A percentile compares a stretch with the other conserved stretches of the same genome.
These are phyloP conservation scores for Pilophorus perplexus DNA, from an alignment of 2,888 invertebrate species.

Conservation along the genomic window DNA sequence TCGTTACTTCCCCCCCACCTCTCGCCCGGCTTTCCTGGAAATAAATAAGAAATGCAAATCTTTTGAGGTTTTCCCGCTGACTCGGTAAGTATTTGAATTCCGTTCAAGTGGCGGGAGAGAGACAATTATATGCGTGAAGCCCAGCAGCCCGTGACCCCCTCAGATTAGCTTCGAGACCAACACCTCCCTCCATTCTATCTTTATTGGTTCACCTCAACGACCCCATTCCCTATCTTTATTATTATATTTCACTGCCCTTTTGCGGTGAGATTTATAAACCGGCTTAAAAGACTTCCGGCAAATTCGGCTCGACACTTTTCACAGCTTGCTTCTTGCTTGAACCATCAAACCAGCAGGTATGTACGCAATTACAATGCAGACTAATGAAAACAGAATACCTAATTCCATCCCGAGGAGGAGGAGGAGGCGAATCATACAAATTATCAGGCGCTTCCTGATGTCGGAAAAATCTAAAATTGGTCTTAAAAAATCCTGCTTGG, in stretches of 20 bases:
- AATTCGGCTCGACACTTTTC: too few relatives aligned
- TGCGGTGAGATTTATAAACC: background rate
- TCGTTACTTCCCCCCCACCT: background rate
- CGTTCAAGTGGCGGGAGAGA: conserved; percentile 19
- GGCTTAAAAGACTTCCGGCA: too few relatives aligned
- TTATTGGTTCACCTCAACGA: conserved; percentile 37
- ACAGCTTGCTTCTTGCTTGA: too few relatives aligned
- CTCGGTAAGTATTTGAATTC: conserved; percentile 22
- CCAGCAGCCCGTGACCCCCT: conserved; percentile 37
- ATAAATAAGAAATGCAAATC: conserved; percentile 26
- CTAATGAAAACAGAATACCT: too few relatives aligned
- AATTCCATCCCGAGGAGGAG: too few relatives aligned
- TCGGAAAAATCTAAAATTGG: too few relatives aligned
- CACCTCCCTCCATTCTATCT: conserved; percentile 18
- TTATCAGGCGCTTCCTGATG: too few relatives aligned
- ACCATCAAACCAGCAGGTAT: too few relatives aligned
- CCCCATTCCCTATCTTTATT: conserved; percentile 35
- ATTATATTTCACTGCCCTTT: conserved; percentile 28
- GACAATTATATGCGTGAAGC: conserved; percentile 36
- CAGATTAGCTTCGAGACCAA: conserved; percentile 21
- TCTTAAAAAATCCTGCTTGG: too few relatives aligned
- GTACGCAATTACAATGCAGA: too few relatives aligned
- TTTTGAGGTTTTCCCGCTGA: conserved; percentile 5
- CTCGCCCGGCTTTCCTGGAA: background rate
- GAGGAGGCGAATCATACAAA: too few relatives aligned